Base-by-base conservation (phyloP, 2,888 invertebrate genomes). In the Malthinus seriepunctatus region DNA sequence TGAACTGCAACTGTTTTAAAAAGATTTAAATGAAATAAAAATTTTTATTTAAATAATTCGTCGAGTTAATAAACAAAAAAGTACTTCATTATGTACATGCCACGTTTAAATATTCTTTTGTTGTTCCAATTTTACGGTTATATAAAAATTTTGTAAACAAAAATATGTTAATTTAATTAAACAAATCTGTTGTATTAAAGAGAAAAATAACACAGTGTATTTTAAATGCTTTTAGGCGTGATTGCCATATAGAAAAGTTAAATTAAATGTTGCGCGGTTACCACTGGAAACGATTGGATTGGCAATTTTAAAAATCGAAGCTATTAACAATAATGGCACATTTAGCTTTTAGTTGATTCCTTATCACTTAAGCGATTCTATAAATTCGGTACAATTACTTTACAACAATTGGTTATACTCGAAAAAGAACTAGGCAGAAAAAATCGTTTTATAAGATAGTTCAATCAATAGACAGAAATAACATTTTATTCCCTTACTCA, bases 181-280 rank as follows among this genome's bases (percentile, higher is more conserved):
- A 56, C 60, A 51, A 66, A 63, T 63, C 58, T 64, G 58, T 53
- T 62, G 63, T 65, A 60, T 60, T 60, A 52, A 61, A 52, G 51
- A 56, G 53, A 56, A 56, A 60, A 56, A 56, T 51, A 56, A 51
- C 51, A 44, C 51, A 42, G 37, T 38, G 52, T 46, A 51, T 34
- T 56, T 60, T 60, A 60, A 60, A 51, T 39, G 51, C 60, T 60
- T 60, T 60, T 38, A 48, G 60, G 44, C 33, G 60, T 56, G 56
- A 60, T 60, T 60, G 56, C 60, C 52, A 56, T 23, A 23, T 48
- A 48, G 53, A 56, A 53, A 60, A 56, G 60, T 60, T 60, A 60
- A 49, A 60, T 60, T 60, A 60, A 60, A 60, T 56, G 56, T 49
- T 49, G 52, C 49, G 51, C 60, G 47, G 60, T 60, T 56, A 60